Evolutionary conservation across 2,797 vertebrate species (phyloP).

Genomic region (Neostethus bicornis): DNA sequence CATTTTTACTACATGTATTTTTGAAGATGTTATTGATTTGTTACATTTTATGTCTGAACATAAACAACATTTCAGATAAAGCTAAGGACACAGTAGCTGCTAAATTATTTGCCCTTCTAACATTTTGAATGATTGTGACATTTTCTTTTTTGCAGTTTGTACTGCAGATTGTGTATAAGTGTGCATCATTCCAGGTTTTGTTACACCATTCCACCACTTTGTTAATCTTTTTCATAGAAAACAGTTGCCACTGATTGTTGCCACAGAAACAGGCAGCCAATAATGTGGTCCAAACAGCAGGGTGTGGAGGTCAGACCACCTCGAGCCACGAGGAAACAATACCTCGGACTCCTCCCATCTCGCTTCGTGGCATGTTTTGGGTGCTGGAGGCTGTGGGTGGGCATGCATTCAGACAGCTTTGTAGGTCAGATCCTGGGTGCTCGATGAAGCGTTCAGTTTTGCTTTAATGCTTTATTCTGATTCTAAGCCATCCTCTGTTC

Average conservation of each 20-base stretch:
- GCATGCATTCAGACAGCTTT: slow-evolving; percentile 43
- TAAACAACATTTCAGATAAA: no score
- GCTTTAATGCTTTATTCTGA: slow-evolving; percentile 38
- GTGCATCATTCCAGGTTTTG: slow-evolving; percentile 33
- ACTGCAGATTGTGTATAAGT: slow-evolving; percentile 3
- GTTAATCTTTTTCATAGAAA: slow-evolving; percentile 42
- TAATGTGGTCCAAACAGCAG: slow-evolving; percentile 53
- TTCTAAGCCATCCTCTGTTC: neutral
- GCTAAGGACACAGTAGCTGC: no score
- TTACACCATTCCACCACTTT: slow-evolving; percentile 25
- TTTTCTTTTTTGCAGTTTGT: neutral
- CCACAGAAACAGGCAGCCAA: slow-evolving; percentile 68
- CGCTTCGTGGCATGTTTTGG: slow-evolving; percentile 30
- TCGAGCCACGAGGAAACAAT: slow-evolving; percentile 74
- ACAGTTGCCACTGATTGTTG: slow-evolving; percentile 49
- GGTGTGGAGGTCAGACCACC: slow-evolving; percentile 77
- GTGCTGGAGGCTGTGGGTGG: slow-evolving; percentile 36
- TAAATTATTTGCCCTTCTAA: neutral
- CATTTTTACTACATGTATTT: no score
- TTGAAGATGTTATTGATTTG: no score
- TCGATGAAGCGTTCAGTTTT: slow-evolving; percentile 48
- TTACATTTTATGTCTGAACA: no score
- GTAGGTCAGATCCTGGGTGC: slow-evolving; percentile 47
- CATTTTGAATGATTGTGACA: neutral
- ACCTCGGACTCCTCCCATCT: slow-evolving; percentile 61